These are phyloP conservation scores for Heteropelma amictum DNA, from an alignment of 2,888 invertebrate species.

Conservation along the genomic window DNA sequence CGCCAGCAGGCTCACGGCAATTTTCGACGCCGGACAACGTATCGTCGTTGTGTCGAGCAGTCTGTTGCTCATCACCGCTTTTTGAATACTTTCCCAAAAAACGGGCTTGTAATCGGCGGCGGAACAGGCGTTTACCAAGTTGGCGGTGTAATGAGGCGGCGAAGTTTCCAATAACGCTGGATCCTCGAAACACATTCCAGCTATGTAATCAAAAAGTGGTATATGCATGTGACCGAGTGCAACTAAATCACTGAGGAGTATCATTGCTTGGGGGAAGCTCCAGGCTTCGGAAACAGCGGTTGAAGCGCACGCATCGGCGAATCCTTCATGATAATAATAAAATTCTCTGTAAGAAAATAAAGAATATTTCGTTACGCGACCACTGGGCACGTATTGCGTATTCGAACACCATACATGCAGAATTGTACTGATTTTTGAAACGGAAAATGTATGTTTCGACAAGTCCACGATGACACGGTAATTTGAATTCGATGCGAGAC, in stretches of 20 bases:
- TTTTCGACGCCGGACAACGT: constrained; percentile 77
- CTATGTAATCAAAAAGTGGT: constrained; percentile 81
- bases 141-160: constrained; percentile 77
- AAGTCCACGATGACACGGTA: no score
- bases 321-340: constrained; percentile 82
- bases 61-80: constrained; percentile 76
- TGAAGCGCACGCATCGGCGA: constrained; percentile 80
- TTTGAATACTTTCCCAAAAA: constrained; percentile 79
- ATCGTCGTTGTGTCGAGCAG: background rate
- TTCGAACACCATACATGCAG: no score
- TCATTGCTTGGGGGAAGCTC: constrained; percentile 49
- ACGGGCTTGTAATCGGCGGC: constrained; percentile 82
- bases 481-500: background rate
- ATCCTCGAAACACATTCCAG: constrained; percentile 78
- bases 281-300: constrained; percentile 57
- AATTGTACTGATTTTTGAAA: no score
- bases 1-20: constrained; percentile 81
- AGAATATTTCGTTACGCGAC: background rate
- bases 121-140: constrained; percentile 80
- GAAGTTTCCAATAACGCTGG: constrained; percentile 76
- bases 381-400: no score
- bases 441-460: no score
- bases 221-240: constrained; percentile 72
- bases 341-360: constrained; percentile 71
- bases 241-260: constrained; percentile 41